Evolutionary conservation across 2,797 vertebrate species (phyloP), one percentile per base, ranked within the genome.

Genomic region (Ctenochaetus hawaiiensis): DNA sequence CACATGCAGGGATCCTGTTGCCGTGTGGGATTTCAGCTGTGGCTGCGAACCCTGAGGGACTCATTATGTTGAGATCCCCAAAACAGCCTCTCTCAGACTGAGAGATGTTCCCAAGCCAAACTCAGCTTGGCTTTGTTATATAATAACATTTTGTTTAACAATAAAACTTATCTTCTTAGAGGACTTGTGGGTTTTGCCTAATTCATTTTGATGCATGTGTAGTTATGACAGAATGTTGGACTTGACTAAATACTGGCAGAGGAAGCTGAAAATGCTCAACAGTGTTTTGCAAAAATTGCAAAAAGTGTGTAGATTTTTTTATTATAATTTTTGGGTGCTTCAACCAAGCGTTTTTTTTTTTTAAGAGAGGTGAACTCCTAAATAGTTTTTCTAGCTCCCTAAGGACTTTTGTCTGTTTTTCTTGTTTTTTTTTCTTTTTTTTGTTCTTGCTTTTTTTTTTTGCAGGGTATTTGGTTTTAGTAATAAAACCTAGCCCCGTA

Each of bases 11-110:
- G 83, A 80, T 83, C 83, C 60, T 77, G 76, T 76, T 86, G 69
- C 76, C 47, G 44, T 71, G 79, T 66, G 67, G 84, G 82, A 88
- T 81, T 87, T 84, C 73, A 85, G 77, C 80, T 67, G 77, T 18
- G 48, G 63, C 74, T 54, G 67, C 78, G 45, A 74, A 79, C 67
- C 80, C 81, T 62, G 49, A 56, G 84, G 83, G 83, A 81, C 71
- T 81, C 52, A 5, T 88, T 83, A 81, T 72, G 62, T 39, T 4
- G 1, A 67, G 60, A 74, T 72, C 67, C 82, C 65, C 69, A 75
- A 82, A 77, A 78, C 64, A 75, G 54, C 26, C 30, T 16, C 5
- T 3, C 54, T 74, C 63, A 59, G 61, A 41, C 60, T 67, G 44
- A 71, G 63, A 63, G 64, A 78, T 17, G 71, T 81, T 81, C 67